phyloP scores from a whole-genome alignment of 37 sponge, comb jelly and placozoan genomes.

The Agelas oroides region DNA sequence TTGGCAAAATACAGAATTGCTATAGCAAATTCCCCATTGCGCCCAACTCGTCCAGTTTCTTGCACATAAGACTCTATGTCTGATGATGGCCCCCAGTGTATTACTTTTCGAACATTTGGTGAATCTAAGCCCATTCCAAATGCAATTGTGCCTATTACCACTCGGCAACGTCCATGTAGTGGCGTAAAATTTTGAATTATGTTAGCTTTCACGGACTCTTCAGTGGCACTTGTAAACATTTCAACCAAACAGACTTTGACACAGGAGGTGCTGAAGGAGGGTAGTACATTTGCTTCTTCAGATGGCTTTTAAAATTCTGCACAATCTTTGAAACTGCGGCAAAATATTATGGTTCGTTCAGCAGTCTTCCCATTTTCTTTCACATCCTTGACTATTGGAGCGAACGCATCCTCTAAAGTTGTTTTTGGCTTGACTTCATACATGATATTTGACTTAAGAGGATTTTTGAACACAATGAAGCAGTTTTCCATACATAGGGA shows the following conservation, averaged over 20 bases:
- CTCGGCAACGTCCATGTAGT: neutral
- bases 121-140: conserved; percentile 67
- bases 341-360: no score
- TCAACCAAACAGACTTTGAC: conserved; percentile 30
- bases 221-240: conserved; percentile 41
- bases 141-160: conserved; percentile 11
- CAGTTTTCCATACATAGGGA: no score
- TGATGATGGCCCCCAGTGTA: conserved; percentile 52
- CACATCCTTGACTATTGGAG: no score
- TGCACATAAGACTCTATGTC: conserved; percentile 37
- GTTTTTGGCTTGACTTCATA: no score
- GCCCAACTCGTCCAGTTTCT: conserved; percentile 40
- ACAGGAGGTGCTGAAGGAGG: conserved; percentile 19
- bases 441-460: no score
- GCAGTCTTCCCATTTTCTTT: no score
- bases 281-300: conserved; percentile 2
- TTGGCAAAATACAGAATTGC: conserved; percentile 26
- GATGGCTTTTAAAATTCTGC: neutral
- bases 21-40: conserved; percentile 15
- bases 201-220: neutral
- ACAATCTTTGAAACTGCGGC: neutral
- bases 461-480: no score
- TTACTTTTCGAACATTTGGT: conserved; percentile 8
- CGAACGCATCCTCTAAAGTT: no score
- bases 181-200: neutral